Evolutionary conservation across 2,797 vertebrate species (phyloP).

Genomic region (Sardinella longiceps): DNA sequence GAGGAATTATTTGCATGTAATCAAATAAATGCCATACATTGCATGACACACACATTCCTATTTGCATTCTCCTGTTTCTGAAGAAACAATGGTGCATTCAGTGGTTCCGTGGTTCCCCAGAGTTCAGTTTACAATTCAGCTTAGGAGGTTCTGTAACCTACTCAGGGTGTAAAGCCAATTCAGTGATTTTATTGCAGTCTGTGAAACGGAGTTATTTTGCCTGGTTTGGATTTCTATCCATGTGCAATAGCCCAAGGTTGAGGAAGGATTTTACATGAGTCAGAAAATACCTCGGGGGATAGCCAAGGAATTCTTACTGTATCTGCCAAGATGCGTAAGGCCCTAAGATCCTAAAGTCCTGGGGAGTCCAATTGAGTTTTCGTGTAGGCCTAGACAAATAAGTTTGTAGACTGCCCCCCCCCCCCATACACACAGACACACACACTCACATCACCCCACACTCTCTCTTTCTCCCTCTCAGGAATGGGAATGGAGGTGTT

Average conservation of each 20-base stretch:
- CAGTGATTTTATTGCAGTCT: neutral
- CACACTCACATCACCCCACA: neutral
- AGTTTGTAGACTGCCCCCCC: no score
- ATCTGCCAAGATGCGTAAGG: neutral
- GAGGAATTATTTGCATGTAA: neutral
- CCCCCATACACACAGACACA: neutral
- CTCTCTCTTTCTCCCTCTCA: conserved; percentile 27
- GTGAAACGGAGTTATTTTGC: neutral
- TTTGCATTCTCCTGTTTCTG: neutral
- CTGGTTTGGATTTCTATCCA: neutral
- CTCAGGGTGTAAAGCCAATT: neutral
- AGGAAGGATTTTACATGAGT: neutral
- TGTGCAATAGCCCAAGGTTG: no score
- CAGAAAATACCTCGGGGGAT: neutral
- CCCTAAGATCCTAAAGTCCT: neutral
- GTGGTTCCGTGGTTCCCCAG: no score
- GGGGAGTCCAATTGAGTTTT: no score
- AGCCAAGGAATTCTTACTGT: neutral
- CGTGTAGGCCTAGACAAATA: no score
- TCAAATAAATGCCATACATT: neutral
- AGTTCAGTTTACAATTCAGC: neutral
- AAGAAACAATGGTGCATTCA: neutral
- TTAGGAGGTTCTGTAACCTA: no score
- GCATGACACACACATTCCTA: neutral
- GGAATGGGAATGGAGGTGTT: conserved; percentile 73